Base-by-base conservation (phyloP, 2,888 invertebrate species). In the Ernsta delagoae region DNA sequence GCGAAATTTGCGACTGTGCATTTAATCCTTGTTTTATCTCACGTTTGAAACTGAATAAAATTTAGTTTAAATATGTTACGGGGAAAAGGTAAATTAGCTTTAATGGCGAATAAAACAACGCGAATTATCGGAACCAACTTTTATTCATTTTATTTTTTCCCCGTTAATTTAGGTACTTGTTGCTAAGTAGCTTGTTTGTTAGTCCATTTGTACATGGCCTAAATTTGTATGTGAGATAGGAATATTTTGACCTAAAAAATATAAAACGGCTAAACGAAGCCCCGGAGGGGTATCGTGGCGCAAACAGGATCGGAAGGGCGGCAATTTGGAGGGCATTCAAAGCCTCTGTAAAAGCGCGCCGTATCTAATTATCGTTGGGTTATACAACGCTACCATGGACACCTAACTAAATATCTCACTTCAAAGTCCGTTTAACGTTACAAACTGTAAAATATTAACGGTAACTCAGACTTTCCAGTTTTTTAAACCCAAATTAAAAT, bases 291-390 rank as follows among this genome's bases (percentile, higher is more conserved):
- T 60, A 82, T 85, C 85, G 84, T 79, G 83, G 85, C 83, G 83
- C 87, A 89, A 90, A 91, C 86, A 86, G 87, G 86, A 87, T 88
- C 86, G 89, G 87, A 90, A 89, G 89, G 89, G 89, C 87, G 90
- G 90, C 91, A 91, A 92, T 92, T 92, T 90, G 87, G 88, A 83
- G 81, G 84, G 90, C 85, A 92, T 92, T 92, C 92, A 92, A 87
- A 88, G 85, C 77, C 84, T 82, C 87, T 89, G 91, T 91, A 91
- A 92, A 92, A 92, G 92, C 92, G 85, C 90, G 92, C 89, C 90
- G 84, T 90, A 92, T 92, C 91, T 92, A 92, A 92, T 92, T 92
- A 92, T 87, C 84, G 85, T 89, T 83, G 88, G 85, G 85, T 85
- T 85, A 84, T 86, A 81, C 78, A 71, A 79, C 80, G 79, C 76